A percentile compares a stretch with the other conserved stretches of the same genome.
These are phyloP conservation scores for Cyclopterus lumpus DNA, from an alignment of 2,797 vertebrate species.

Conservation along the genomic window DNA sequence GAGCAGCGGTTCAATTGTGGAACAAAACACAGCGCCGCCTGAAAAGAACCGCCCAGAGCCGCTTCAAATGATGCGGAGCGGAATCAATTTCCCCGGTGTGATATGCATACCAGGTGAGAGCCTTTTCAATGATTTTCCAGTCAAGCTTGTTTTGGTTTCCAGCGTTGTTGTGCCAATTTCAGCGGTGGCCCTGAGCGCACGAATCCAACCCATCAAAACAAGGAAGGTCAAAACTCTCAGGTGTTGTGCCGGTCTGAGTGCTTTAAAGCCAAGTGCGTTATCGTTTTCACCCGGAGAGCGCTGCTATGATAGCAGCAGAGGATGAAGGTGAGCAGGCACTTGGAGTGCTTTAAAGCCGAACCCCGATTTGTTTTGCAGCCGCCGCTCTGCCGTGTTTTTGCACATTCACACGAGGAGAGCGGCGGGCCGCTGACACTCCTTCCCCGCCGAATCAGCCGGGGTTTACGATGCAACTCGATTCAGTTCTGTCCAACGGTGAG, in stretches of 20 bases:
- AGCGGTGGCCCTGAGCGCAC: slow-evolving; percentile 69
- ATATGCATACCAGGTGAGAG: slow-evolving; percentile 81
- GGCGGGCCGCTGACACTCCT: slow-evolving; percentile 5
- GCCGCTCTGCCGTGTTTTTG: slow-evolving; percentile 52
- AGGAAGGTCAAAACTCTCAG: slow-evolving; percentile 81
- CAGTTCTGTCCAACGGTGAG: too few species aligned
- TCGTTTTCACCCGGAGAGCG: slow-evolving; percentile 74
- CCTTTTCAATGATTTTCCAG: slow-evolving; percentile 81
- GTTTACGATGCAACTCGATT: too few species aligned
- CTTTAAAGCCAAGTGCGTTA: slow-evolving; percentile 83
- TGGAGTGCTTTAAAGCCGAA: slow-evolving; percentile 69
- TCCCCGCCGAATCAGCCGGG: slow-evolving; percentile 40
- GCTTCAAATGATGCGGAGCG: slow-evolving; percentile 54
- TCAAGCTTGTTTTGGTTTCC: slow-evolving; percentile 84
- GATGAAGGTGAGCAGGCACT: slow-evolving; percentile 72
- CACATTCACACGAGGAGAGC: slow-evolving; percentile 39
- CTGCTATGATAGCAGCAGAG: slow-evolving; percentile 66
- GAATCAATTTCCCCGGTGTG: slow-evolving; percentile 77
- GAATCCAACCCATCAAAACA: slow-evolving; percentile 74
- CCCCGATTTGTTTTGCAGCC: slow-evolving; percentile 63
- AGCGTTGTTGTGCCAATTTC: slow-evolving; percentile 75
- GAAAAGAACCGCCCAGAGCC: slow-evolving; percentile 46
- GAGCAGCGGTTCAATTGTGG: slow-evolving; percentile 5
- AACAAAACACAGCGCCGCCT: slow-evolving; percentile 25
- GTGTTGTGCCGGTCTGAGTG: slow-evolving; percentile 77